Percentiles rank a stretch among this genome's conserved stretches.
Conservation (phyloP, 1,140 invertebrate species). For the Neoseiulus cucumeris region DNA sequence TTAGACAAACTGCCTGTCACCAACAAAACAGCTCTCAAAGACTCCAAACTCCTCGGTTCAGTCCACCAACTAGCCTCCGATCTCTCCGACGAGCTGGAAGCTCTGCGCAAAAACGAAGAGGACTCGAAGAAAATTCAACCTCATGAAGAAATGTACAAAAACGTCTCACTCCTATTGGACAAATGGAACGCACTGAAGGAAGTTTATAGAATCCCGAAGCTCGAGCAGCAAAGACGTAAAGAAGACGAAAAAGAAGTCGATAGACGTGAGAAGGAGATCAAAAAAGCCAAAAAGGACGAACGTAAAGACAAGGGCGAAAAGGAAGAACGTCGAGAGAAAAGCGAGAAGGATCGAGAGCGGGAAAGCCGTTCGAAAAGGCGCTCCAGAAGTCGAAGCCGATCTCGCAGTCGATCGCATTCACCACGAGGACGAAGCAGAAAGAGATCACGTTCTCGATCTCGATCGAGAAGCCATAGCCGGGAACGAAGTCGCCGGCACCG, state of each 20-base stretch:
- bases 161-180: not conserved
- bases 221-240: slow-evolving; percentile 74
- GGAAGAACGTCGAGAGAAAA: slow-evolving; percentile 21
- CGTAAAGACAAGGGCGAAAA: slow-evolving; percentile 22
- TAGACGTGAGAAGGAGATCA: slow-evolving; percentile 19
- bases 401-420: not conserved
- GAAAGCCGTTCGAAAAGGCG: not conserved
- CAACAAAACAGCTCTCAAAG: slow-evolving; percentile 73
- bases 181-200: slow-evolving; percentile 58
- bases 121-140: not conserved
- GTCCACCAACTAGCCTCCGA: slow-evolving; percentile 49
- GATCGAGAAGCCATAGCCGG: not conserved
- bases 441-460: not conserved
- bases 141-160: slow-evolving; percentile 11
- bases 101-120: not conserved
- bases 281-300: slow-evolving; percentile 15
- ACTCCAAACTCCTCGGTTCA: slow-evolving; percentile 53
- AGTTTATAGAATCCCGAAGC: slow-evolving; percentile 80
- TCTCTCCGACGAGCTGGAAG: not conserved
- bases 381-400: slow-evolving; percentile 1
- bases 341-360: slow-evolving; percentile 23
- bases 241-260: slow-evolving; percentile 68
- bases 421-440: not conserved
- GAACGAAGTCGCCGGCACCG: slow-evolving; percentile 9
- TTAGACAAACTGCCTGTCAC: slow-evolving; percentile 55